phyloP scores from a whole-genome alignment of 2,888 invertebrate species.

The Eupeodes luniger region DNA sequence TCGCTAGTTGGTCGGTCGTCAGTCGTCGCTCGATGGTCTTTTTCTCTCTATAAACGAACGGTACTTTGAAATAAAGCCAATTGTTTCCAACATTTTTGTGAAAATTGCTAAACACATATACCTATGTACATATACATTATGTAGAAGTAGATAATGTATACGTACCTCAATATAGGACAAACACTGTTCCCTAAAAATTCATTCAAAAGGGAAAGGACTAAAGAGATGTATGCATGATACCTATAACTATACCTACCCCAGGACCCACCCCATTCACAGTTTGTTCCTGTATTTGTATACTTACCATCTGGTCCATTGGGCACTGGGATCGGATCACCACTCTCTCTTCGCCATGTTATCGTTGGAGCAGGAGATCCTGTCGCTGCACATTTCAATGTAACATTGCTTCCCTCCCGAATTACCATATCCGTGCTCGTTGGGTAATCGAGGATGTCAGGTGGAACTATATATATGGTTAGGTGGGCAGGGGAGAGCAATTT shows the following conservation, averaged over 20 bases:
- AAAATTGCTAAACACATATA: conserved; percentile 58
- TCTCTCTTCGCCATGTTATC: conserved; percentile 94
- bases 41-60: conserved; percentile 51
- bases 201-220: conserved; percentile 5
- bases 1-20: conserved; percentile 32
- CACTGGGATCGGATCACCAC: conserved; percentile 89
- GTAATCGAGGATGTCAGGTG: conserved; percentile 93
- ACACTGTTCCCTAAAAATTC: conserved; percentile 13
- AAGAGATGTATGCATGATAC: conserved; percentile 10
- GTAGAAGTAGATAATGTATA: background rate
- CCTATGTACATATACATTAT: background rate
- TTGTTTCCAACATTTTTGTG: conserved; percentile 73
- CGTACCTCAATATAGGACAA: background rate
- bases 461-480: conserved; percentile 85
- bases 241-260: background rate
- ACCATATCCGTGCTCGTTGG: conserved; percentile 94
- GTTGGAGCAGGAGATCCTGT: conserved; percentile 94
- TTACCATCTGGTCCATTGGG: conserved; percentile 89
- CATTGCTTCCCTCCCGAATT: conserved; percentile 93
- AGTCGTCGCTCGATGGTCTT: conserved; percentile 1
- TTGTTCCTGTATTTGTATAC: conserved; percentile 61
- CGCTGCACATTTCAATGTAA: conserved; percentile 93
- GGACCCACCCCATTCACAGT: background rate
- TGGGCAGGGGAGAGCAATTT: background rate
- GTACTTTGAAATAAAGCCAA: conserved; percentile 61